Evolutionary conservation across 23 tunicate genomes (phyloP).

Genomic region (Ascidia mentula): DNA sequence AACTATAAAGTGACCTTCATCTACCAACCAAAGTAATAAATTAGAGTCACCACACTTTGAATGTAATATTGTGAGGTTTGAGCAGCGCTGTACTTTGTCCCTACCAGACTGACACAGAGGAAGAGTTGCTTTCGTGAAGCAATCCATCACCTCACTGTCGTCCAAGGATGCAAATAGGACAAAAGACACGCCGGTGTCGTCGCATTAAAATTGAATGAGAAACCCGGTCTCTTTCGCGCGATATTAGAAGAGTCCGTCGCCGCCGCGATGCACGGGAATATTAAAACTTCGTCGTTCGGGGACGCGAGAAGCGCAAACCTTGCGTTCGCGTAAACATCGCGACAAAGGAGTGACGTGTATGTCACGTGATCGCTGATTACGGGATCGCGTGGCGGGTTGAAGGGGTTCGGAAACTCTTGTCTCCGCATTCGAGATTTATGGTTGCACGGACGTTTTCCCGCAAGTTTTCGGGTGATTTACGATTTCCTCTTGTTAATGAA

Average conservation of each 20-base stretch:
- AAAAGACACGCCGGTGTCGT: too few species aligned
- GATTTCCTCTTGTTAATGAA: background rate
- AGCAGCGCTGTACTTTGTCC: too few species aligned
- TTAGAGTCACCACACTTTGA: too few species aligned
- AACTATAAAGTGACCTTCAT: too few species aligned
- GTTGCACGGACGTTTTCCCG: background rate
- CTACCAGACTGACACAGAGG: too few species aligned
- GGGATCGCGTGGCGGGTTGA: too few species aligned
- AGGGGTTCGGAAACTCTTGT: background rate
- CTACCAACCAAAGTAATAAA: too few species aligned
- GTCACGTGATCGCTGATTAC: slow-evolving; percentile 5
- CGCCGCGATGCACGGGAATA: background rate
- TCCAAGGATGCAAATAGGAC: too few species aligned
- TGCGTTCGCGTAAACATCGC: background rate
- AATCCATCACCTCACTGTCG: too few species aligned
- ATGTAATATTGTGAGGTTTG: too few species aligned
- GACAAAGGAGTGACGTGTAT: background rate
- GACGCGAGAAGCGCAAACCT: too few species aligned
- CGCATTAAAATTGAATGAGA: slow-evolving; percentile 7
- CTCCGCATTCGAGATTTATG: background rate
- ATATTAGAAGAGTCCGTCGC: background rate
- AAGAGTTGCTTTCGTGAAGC: too few species aligned
- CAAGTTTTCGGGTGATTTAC: background rate
- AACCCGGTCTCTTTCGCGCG: background rate
- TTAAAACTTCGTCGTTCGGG: background rate